Conservation (phyloP, 2,113 vertebrate genomes). For the Myodes glareolus region DNA sequence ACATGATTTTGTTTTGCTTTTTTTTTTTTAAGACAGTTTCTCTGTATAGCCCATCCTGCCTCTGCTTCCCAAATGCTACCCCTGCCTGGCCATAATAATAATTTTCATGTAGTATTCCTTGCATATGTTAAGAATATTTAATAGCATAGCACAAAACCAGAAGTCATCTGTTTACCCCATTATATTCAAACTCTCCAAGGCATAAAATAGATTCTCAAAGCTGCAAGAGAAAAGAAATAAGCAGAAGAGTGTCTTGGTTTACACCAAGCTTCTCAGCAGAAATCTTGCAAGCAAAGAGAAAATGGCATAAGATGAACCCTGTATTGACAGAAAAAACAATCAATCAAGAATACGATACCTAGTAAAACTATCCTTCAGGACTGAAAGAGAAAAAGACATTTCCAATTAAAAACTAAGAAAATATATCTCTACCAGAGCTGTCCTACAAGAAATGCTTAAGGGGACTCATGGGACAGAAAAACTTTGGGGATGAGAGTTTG, state of each 20-base stretch:
- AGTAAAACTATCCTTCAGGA: neutral
- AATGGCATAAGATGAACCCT: neutral
- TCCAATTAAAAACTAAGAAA: neutral
- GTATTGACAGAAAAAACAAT: neutral
- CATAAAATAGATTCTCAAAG: neutral
- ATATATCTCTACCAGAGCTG: neutral
- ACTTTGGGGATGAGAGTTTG: neutral
- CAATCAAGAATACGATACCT: neutral
- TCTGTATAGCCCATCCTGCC: neutral
- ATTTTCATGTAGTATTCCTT: neutral
- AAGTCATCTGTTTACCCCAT: neutral
- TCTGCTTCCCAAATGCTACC: neutral
- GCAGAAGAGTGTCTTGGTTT: neutral
- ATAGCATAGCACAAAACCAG: neutral
- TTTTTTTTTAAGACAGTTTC: neutral
- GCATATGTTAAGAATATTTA: constrained; percentile 18
- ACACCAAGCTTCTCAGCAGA: neutral
- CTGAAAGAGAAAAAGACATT: neutral
- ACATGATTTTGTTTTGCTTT: constrained; percentile 10
- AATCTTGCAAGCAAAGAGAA: neutral
- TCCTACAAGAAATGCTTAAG: neutral
- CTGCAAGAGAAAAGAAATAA: neutral
- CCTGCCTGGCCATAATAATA: neutral
- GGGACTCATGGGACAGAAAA: neutral
- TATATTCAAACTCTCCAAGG: neutral